Conservation (phyloP, 2,797 vertebrate genomes). For the Chanos chanos region DNA sequence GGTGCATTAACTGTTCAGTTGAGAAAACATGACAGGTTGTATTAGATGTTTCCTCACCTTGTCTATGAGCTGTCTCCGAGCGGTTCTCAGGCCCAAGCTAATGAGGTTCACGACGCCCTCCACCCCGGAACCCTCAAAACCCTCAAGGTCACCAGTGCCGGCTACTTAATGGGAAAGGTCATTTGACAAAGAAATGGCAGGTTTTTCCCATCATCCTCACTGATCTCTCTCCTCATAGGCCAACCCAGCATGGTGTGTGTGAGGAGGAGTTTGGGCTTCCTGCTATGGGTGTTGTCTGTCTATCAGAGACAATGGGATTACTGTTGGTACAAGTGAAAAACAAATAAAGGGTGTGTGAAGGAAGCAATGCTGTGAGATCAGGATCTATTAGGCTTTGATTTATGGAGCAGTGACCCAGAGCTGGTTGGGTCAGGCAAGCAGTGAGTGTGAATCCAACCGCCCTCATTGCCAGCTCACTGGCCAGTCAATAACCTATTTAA, state of each 20-base stretch:
- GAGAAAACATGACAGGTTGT: too few species aligned
- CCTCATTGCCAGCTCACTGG: constrained; percentile 73
- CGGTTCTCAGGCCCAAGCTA: too few species aligned
- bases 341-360: constrained; percentile 82
- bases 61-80: too few species aligned
- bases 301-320: constrained; percentile 76
- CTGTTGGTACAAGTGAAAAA: constrained; percentile 90
- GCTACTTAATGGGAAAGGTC: too few species aligned
- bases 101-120: too few species aligned
- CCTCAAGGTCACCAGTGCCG: too few species aligned
- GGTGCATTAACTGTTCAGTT: too few species aligned
- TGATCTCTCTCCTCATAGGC: not conserved
- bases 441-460: constrained; percentile 68
- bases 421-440: constrained; percentile 66
- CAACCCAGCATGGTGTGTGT: not conserved
- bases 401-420: constrained; percentile 82
- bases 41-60: too few species aligned
- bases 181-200: too few species aligned
- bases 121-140: too few species aligned
- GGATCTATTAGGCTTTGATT: constrained; percentile 86
- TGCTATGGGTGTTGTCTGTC: constrained; percentile 61
- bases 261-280: constrained; percentile 29
- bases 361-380: constrained; percentile 73
- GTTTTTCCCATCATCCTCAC: too few species aligned
- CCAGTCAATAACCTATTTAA: constrained; percentile 99